Percentiles rank a stretch among this genome's conserved stretches.
These are phyloP conservation scores for Tribolium castaneum DNA, from an alignment of 1,140 invertebrate genomes.

Conservation along the genomic window DNA sequence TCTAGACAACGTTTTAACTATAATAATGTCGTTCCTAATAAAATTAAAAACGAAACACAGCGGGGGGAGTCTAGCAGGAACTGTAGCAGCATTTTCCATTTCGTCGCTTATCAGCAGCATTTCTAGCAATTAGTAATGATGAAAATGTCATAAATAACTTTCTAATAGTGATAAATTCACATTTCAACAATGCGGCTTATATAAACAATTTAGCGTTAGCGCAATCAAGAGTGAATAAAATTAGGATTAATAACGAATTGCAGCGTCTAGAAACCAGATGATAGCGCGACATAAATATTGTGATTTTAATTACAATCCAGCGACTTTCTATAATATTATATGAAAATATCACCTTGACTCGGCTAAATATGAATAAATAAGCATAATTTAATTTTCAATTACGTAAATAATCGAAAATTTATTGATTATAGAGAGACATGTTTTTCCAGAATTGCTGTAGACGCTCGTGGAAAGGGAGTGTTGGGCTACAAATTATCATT, in stretches of 20 bases:
- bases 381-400: slow-evolving; percentile 35
- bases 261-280: slow-evolving; percentile 7
- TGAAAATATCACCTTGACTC: slow-evolving; percentile 24
- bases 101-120: not conserved
- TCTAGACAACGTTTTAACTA: no score
- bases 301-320: slow-evolving; percentile 17
- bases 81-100: not conserved
- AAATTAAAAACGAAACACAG: no score
- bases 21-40: no score
- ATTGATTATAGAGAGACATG: slow-evolving; percentile 8
- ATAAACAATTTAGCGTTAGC: not conserved
- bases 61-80: no score
- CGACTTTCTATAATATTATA: slow-evolving; percentile 15
- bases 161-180: slow-evolving; percentile 43
- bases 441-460: slow-evolving; percentile 2
- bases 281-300: slow-evolving; percentile 25
- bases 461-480: not conserved
- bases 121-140: not conserved
- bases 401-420: slow-evolving; percentile 22
- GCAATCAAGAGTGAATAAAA: slow-evolving; percentile 13
- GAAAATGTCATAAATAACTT: slow-evolving; percentile 38
- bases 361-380: slow-evolving; percentile 28
- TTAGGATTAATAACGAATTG: not conserved
- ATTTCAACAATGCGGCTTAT: slow-evolving; percentile 37
- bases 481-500: slow-evolving; percentile 1